Evolutionary conservation across 2,113 vertebrate genomes (phyloP).

Genomic region (Spea multiplicata): DNA sequence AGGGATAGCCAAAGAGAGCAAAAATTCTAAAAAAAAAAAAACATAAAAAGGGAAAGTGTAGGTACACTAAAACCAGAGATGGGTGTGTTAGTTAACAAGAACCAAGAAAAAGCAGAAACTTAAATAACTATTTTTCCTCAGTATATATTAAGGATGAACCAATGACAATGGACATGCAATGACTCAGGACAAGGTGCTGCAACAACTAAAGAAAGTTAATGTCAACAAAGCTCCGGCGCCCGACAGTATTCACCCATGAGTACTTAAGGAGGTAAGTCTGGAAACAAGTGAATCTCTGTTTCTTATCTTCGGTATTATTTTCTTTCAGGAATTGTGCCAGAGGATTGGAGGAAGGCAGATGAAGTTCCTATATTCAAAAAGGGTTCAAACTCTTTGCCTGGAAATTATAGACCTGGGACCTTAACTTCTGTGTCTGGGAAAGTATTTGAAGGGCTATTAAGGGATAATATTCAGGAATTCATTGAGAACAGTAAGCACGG

Average conservation of each 20-base stretch:
- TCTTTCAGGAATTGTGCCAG: background rate
- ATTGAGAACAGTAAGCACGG: background rate
- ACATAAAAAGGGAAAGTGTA: too few species aligned
- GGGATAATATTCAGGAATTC: constrained; percentile 5
- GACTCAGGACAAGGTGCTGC: background rate
- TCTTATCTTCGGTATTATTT: background rate
- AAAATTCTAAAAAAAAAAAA: too few species aligned
- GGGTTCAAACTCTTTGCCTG: background rate
- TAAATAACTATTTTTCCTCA: background rate
- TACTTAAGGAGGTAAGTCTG: background rate
- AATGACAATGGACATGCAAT: background rate
- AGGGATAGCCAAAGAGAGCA: too few species aligned
- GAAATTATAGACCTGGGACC: background rate
- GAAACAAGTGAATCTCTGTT: background rate
- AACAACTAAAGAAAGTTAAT: background rate
- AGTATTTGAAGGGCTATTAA: background rate
- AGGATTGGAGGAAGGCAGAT: background rate
- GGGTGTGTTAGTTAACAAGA: too few species aligned
- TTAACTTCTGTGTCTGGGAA: background rate
- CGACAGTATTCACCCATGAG: background rate
- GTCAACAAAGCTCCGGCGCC: background rate
- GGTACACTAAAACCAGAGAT: too few species aligned
- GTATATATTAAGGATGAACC: background rate
- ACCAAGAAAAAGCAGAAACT: too few species aligned
- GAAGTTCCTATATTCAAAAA: background rate